Evolutionary conservation across 2,797 vertebrate genomes (phyloP).

Genomic region (Fistularia tabacaria): DNA sequence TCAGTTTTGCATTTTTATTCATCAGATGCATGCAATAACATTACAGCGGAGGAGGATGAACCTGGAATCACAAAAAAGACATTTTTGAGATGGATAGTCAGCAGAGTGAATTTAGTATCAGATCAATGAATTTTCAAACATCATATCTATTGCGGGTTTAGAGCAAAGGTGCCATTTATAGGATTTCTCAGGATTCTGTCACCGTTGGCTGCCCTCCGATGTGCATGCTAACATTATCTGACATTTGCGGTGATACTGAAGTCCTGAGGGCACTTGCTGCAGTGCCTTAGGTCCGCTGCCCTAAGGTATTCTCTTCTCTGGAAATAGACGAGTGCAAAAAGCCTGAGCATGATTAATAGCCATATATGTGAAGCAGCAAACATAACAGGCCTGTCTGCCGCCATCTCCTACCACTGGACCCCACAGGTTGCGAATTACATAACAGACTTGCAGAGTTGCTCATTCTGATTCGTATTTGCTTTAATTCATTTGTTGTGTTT

Average conservation of each 20-base stretch:
- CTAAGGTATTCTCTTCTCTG: constrained; percentile 52
- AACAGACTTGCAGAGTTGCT: constrained; percentile 55
- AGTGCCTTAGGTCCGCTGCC: constrained; percentile 51
- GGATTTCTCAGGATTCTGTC: constrained; percentile 47
- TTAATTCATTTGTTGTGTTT: constrained; percentile 29
- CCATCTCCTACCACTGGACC: constrained; percentile 52
- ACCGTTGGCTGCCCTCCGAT: constrained; percentile 44
- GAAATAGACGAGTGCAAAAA: constrained; percentile 65
- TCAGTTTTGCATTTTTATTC: constrained; percentile 22
- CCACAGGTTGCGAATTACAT: constrained; percentile 58
- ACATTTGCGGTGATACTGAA: constrained; percentile 69
- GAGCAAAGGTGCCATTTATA: constrained; percentile 49
- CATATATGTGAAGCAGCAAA: constrained; percentile 60
- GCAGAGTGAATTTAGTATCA: too few species aligned
- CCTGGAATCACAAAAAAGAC: constrained; percentile 2
- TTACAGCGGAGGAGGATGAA: constrained; percentile 7
- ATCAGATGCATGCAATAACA: constrained; percentile 11
- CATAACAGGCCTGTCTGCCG: constrained; percentile 60
- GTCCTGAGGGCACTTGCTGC: constrained; percentile 56
- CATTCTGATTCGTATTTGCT: constrained; percentile 59
- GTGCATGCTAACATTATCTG: constrained; percentile 60
- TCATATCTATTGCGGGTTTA: constrained; percentile 21
- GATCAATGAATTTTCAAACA: constrained; percentile 13
- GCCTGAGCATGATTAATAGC: constrained; percentile 65
- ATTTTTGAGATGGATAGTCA: not conserved